phyloP scores from a whole-genome alignment of 2,888 invertebrate species.

The Dusona sp. region DNA sequence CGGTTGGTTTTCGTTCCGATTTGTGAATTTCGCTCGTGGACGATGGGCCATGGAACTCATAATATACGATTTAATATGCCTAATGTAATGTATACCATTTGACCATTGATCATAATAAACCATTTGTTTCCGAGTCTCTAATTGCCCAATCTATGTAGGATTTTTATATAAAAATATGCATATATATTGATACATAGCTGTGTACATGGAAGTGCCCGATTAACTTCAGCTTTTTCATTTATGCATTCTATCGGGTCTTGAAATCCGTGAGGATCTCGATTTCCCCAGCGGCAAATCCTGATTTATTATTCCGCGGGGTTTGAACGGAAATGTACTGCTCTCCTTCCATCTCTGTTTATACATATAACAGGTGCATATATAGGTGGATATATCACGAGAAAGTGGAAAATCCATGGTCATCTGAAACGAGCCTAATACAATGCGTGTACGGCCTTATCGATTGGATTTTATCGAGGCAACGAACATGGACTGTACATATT shows the following conservation, averaged over 20 bases:
- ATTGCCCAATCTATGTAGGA: slow-evolving; percentile 2
- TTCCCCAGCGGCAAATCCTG: slow-evolving; percentile 64
- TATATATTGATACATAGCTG: not conserved
- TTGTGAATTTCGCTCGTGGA: not conserved
- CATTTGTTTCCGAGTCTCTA: not conserved
- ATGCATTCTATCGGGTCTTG: slow-evolving; percentile 51
- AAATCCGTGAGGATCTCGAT: slow-evolving; percentile 64
- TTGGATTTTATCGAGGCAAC: slow-evolving; percentile 46
- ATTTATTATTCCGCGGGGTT: slow-evolving; percentile 64
- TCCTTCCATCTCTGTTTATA: not conserved
- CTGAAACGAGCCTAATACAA: slow-evolving; percentile 40
- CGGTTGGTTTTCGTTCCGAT: not conserved
- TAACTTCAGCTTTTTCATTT: slow-evolving; percentile 53
- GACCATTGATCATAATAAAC: too few species aligned
- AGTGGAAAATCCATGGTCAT: slow-evolving; percentile 43
- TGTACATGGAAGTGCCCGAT: slow-evolving; percentile 28
- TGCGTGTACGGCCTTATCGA: slow-evolving; percentile 35
- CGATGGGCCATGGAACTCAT: not conserved
- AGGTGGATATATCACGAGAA: slow-evolving; percentile 38
- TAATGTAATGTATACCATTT: not conserved
- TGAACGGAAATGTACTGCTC: slow-evolving; percentile 35
- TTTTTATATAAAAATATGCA: not conserved
- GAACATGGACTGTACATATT: too few species aligned
- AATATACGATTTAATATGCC: not conserved
- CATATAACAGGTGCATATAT: not conserved